Percentiles rank a stretch among this genome's conserved stretches.
Evolutionary conservation across 1,140 invertebrate genomes (phyloP).

Genomic region (Cataglyphis hispanica): DNA sequence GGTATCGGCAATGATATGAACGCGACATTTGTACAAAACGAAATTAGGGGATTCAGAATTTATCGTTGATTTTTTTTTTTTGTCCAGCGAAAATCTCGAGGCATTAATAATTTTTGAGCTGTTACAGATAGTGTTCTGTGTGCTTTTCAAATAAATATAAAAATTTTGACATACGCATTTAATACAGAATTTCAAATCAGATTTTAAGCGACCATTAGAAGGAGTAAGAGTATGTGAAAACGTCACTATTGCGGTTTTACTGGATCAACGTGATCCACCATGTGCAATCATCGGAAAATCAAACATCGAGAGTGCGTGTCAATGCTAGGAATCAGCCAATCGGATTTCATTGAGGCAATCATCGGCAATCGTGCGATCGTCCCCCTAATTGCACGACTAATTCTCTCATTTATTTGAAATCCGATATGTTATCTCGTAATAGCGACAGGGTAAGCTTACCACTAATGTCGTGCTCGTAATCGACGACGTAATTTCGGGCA

Average conservation of each 20-base stretch:
- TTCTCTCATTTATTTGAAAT: conserved; percentile 65
- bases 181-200: background rate
- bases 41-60: background rate
- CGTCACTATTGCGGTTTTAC: background rate
- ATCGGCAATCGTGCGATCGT: background rate
- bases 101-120: background rate
- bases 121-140: background rate
- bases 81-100: background rate
- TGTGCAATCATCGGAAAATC: conserved; percentile 36
- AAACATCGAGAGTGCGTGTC: conserved; percentile 40
- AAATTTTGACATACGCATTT: background rate
- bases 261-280: background rate
- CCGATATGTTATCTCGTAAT: conserved; percentile 57
- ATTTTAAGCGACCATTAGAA: background rate
- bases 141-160: background rate
- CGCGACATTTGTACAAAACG: background rate
- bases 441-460: conserved; percentile 21
- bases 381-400: conserved; percentile 59
- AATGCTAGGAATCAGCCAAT: conserved; percentile 39
- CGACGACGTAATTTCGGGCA: conserved; percentile 4
- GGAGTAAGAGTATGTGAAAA: conserved; percentile 1
- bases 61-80: background rate
- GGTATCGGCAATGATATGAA: background rate
- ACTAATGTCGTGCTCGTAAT: conserved; percentile 16
- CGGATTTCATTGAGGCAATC: conserved; percentile 62